Conservation (phyloP, 2,113 vertebrate genomes). For the Cebus imitator region DNA sequence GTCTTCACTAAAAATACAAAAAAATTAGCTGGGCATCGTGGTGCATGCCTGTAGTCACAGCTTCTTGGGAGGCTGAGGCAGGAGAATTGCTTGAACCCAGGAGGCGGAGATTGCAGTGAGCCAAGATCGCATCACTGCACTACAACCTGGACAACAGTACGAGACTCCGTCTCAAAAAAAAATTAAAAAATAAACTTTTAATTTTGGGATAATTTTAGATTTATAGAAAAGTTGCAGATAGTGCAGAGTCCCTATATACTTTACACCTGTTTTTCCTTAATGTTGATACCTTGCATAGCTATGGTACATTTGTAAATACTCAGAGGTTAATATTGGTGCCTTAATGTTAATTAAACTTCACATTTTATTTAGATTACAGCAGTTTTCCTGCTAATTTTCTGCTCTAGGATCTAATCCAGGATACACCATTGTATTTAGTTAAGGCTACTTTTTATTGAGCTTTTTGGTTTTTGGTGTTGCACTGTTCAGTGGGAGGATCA, state of each 20-base stretch:
- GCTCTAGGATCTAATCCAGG: background rate
- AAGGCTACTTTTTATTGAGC: background rate
- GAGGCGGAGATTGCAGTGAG: too few relatives aligned
- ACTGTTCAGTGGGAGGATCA: background rate
- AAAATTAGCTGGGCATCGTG: too few relatives aligned
- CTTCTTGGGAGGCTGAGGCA: too few relatives aligned
- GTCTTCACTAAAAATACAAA: too few relatives aligned
- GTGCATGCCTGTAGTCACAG: too few relatives aligned
- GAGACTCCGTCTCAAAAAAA: too few relatives aligned
- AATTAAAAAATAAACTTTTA: background rate
- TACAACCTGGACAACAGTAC: too few relatives aligned
- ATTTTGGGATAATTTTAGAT: background rate
- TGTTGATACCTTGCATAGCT: background rate
- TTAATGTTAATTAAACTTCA: background rate
- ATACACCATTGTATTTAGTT: background rate
- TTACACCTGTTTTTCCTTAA: background rate
- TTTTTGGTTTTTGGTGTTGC: background rate
- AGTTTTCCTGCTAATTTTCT: background rate
- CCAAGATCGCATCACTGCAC: too few relatives aligned
- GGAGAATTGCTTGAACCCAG: too few relatives aligned
- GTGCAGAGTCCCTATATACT: background rate
- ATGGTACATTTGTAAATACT: background rate
- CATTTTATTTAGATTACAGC: background rate
- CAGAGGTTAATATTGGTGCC: background rate
- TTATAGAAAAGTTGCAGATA: background rate